These are phyloP conservation scores for Euura lappo DNA, from an alignment of 1,140 invertebrate species.

Conservation along the genomic window DNA sequence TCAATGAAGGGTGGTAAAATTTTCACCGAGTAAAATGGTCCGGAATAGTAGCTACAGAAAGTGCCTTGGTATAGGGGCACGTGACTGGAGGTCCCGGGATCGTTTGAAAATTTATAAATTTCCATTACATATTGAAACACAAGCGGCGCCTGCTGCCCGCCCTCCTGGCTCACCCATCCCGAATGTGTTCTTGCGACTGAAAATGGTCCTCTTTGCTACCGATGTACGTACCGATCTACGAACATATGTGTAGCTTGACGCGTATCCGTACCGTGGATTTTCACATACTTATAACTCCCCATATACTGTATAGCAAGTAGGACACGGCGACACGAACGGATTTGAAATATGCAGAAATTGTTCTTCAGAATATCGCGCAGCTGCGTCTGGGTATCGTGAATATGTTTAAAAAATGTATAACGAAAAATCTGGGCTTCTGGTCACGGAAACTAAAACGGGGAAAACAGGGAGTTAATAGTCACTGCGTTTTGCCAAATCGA, in stretches of 20 bases:
- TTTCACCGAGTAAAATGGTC: not conserved
- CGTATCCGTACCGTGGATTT: no score
- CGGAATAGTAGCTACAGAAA: not conserved
- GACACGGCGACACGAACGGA: no score
- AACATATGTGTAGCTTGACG: not conserved
- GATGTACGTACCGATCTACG: not conserved
- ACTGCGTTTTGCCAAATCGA: no score
- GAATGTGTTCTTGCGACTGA: not conserved
- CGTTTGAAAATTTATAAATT: constrained; percentile 1
- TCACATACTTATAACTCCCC: no score
- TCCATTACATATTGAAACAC: not conserved
- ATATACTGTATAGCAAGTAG: no score
- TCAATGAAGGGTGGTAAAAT: not conserved
- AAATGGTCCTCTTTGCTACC: not conserved
- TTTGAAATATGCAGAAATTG: not conserved
- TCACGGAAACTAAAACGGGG: no score
- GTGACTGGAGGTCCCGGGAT: not conserved
- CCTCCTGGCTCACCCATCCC: not conserved
- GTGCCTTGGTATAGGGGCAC: not conserved
- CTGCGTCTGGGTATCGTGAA: no score
- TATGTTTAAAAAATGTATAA: no score
- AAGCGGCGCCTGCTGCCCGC: not conserved
- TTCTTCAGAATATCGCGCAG: not conserved
- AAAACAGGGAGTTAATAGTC: no score
- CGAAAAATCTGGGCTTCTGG: no score